phyloP scores from a whole-genome alignment of 2,888 invertebrate species.

The Hemistola chrysoprasaria region DNA sequence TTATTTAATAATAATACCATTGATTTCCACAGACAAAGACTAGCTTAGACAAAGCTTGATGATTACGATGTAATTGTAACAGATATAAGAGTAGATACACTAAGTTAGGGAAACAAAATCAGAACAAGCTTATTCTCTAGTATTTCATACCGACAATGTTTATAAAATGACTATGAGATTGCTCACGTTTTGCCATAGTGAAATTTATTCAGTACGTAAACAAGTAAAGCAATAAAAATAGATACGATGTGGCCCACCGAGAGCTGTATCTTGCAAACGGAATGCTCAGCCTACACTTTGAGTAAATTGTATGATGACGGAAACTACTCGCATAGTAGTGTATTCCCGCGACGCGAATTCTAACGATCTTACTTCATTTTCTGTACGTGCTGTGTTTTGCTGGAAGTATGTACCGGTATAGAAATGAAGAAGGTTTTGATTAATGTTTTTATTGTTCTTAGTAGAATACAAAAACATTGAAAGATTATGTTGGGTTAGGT shows the following conservation, averaged over 20 bases:
- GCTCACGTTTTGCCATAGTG: slow-evolving; percentile 15
- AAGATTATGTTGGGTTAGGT: too few species aligned
- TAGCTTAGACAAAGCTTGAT: too few species aligned
- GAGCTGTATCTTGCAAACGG: slow-evolving; percentile 36
- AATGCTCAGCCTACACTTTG: slow-evolving; percentile 33
- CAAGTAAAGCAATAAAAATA: slow-evolving; percentile 25
- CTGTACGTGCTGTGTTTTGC: background rate
- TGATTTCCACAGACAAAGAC: too few species aligned
- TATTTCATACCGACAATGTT: slow-evolving; percentile 7
- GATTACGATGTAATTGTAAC: too few species aligned
- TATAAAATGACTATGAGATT: slow-evolving; percentile 15
- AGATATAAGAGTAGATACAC: too few species aligned
- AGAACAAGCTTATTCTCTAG: slow-evolving; percentile 5
- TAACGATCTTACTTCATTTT: slow-evolving; percentile 19
- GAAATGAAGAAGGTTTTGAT: too few species aligned
- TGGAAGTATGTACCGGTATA: too few species aligned
- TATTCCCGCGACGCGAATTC: slow-evolving; percentile 24
- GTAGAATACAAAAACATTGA: too few species aligned
- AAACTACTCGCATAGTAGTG: slow-evolving; percentile 22
- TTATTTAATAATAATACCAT: too few species aligned
- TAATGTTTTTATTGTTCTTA: too few species aligned
- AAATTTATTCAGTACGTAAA: slow-evolving; percentile 20
- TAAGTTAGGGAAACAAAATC: too few species aligned
- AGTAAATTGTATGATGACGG: slow-evolving; percentile 22
- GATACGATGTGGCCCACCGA: slow-evolving; percentile 29